Evolutionary conservation across 2,113 vertebrate genomes (phyloP).

Genomic region (Mobula hypostoma): DNA sequence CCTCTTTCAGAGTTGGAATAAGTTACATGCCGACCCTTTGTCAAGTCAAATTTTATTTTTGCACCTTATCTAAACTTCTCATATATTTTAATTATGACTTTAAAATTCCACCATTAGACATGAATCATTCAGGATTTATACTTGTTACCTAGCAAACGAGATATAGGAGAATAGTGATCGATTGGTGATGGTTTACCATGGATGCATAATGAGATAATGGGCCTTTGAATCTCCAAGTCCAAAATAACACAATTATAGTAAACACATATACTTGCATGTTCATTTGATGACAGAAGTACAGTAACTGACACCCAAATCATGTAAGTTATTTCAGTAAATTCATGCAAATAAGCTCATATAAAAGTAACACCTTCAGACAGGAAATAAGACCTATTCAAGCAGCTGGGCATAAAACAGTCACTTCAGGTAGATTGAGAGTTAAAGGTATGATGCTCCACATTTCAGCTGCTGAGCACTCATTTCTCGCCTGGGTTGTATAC

Average conservation of each 20-base stretch:
- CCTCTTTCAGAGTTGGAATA: too few species aligned
- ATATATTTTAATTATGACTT: background rate
- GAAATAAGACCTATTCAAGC: too few species aligned
- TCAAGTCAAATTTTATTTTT: background rate
- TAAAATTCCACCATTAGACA: background rate
- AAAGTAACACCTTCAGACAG: background rate
- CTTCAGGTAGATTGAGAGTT: background rate
- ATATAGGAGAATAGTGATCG: background rate
- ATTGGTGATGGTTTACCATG: background rate
- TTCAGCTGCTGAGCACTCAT: background rate
- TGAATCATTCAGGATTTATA: background rate
- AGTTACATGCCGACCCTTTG: background rate
- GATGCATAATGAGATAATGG: background rate
- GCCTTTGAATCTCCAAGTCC: background rate
- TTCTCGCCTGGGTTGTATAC: background rate
- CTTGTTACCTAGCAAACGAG: slow-evolving; percentile 9
- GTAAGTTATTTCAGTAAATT: background rate
- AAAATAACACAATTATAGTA: background rate
- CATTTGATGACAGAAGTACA: background rate
- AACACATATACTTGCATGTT: background rate
- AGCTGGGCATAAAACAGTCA: background rate
- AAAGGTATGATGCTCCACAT: background rate
- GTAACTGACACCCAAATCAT: background rate
- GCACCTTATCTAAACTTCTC: background rate
- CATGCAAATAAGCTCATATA: background rate